Conservation (phyloP, 2,113 vertebrate species). For the Sarotherodon lohbergeri region DNA sequence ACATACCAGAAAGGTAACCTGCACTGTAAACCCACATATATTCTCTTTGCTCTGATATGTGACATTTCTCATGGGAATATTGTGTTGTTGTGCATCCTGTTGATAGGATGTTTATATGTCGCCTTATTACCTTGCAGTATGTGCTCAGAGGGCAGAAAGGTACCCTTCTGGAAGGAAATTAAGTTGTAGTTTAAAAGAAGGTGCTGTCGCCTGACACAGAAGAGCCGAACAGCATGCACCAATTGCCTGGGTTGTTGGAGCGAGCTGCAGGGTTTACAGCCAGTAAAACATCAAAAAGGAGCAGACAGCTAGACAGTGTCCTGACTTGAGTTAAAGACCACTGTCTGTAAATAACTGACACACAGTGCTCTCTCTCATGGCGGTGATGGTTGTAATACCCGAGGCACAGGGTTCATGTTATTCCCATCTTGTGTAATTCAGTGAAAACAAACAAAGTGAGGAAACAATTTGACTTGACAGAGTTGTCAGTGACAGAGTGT, state of each 20-base stretch:
- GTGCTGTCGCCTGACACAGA: not conserved
- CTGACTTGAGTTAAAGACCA: conserved; percentile 8
- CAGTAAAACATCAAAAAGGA: conserved; percentile 29
- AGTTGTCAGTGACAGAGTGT: not conserved
- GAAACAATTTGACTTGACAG: not conserved
- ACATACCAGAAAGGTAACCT: conserved; percentile 16
- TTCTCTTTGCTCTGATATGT: not conserved
- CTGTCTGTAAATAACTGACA: not conserved
- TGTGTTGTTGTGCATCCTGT: not conserved
- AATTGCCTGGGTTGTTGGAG: not conserved
- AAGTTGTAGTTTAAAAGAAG: not conserved
- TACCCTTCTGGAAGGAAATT: not conserved
- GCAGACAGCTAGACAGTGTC: not conserved
- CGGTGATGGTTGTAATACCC: not conserved
- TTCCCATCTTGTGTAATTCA: not conserved
- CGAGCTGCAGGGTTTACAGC: not conserved
- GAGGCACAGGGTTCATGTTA: not conserved
- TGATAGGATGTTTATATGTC: not conserved
- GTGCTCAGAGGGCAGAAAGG: not conserved
- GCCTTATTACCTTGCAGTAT: not conserved
- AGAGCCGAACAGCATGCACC: not conserved
- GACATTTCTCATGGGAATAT: not conserved
- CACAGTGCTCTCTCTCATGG: not conserved
- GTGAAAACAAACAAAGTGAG: not conserved
- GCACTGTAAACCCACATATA: not conserved